Evolutionary conservation across 2,113 vertebrate genomes (phyloP), one percentile per base, ranked within the genome.

Genomic region (pig (Sus scrofa)): DNA sequence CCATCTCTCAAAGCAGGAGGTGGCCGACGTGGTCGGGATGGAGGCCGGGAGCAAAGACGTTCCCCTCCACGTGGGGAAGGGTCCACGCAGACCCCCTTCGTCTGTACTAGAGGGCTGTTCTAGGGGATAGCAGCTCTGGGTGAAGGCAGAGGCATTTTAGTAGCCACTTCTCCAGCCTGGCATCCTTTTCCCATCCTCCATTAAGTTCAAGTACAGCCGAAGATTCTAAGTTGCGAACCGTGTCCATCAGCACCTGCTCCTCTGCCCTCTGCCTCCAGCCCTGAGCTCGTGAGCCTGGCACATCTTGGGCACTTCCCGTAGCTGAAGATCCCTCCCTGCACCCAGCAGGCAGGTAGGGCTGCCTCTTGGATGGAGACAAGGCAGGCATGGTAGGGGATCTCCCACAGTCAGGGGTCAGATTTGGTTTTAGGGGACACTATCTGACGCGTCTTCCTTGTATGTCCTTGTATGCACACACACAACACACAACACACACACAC

Each of bases 31-130:
- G 39, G 50, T 20, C 27, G 12, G 2, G 24, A 32, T 0, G 15
- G 39, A 10, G 7, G 4, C 19, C 0, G 0, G 16, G 30, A 6
- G 6, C 11, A 13, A 39, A 52, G 6, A 6, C 14, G 0, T 0
- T 8, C 37, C 16, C 10, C 6, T 8, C 16, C 67, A 34, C 11
- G 2, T 3, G 2, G 18, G 4, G 4, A 32, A 22, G 0, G 0
- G 32, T 52, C 44, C 32, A 0, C 8, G 9, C 2, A 20, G 63
- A 19, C 16, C 32, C 8, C 6, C 20, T 32, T 26, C 15, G n/a
- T 32, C 20, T 20, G 0, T 0, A 8, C 32, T 2, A n/a, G 50
- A 13, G 18, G 11, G 37, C 1, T 11, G 37, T 34, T 12, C 56
- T 1, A 16, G 74, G 86, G 5, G n/a, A 13, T 0, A 0, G 14